Conservation (phyloP, 2,888 invertebrate genomes). For the Heliconius erato region DNA sequence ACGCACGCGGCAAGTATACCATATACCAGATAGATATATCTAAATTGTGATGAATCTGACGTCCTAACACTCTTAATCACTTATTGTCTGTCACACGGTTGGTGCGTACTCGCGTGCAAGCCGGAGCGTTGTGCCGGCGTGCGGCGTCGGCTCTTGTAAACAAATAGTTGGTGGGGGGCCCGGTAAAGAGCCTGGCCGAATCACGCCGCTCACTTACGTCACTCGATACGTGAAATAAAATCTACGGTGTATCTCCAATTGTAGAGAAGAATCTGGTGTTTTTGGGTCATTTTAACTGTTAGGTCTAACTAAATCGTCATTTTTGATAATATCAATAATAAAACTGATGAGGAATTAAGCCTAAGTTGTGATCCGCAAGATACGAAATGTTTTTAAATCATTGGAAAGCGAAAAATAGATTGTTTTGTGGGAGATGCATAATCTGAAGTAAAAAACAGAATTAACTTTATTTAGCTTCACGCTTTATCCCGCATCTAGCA, state of each 20-base stretch:
- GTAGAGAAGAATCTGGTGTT: constrained; percentile 32
- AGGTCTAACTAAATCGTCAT: not conserved
- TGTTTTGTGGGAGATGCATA: not conserved
- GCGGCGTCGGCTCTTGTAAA: constrained; percentile 80
- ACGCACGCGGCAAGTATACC: constrained; percentile 34
- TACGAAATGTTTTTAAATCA: not conserved
- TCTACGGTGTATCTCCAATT: constrained; percentile 46
- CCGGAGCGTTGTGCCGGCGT: constrained; percentile 81
- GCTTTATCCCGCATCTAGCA: too few relatives aligned
- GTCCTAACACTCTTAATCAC: constrained; percentile 57
- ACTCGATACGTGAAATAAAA: constrained; percentile 61
- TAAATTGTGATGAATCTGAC: constrained; percentile 14
- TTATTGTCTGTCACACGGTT: constrained; percentile 57
- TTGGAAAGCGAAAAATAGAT: not conserved
- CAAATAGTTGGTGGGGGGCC: constrained; percentile 84
- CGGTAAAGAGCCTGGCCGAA: constrained; percentile 82
- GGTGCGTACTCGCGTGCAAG: constrained; percentile 75
- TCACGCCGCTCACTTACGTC: constrained; percentile 81
- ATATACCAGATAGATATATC: not conserved
- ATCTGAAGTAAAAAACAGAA: not conserved
- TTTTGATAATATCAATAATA: not conserved
- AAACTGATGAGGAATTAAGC: not conserved
- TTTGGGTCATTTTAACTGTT: constrained; percentile 1
- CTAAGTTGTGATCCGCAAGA: not conserved
- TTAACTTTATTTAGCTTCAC: not conserved